Conservation (phyloP, 2,888 invertebrate species). For the Drosophila bunnanda region DNA sequence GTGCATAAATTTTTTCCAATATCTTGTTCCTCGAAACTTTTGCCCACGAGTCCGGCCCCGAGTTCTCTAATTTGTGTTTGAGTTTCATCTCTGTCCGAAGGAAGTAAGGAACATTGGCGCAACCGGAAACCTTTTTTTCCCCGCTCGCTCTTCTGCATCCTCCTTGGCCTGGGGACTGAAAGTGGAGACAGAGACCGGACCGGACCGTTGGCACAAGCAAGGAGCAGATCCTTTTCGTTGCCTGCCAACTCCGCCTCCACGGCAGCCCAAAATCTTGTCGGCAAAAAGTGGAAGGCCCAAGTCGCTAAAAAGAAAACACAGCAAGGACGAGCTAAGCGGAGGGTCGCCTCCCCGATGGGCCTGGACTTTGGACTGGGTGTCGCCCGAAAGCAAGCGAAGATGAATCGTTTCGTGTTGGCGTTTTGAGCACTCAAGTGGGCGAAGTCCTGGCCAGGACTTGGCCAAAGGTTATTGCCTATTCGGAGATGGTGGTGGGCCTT, state of each 20-base stretch:
- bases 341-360: slow-evolving; percentile 36
- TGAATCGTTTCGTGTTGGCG: slow-evolving; percentile 83
- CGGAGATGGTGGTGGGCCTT: slow-evolving; percentile 4
- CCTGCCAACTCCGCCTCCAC: background rate
- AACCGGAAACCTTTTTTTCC: slow-evolving; percentile 80
- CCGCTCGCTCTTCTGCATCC: slow-evolving; percentile 27
- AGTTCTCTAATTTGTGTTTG: slow-evolving; percentile 80
- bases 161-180: slow-evolving; percentile 63
- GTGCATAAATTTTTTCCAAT: slow-evolving; percentile 47
- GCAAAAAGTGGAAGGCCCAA: slow-evolving; percentile 48
- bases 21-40: slow-evolving; percentile 62
- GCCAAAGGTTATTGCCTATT: slow-evolving; percentile 48
- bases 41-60: slow-evolving; percentile 46
- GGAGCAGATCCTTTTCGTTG: slow-evolving; percentile 50
- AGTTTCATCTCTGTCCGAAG: slow-evolving; percentile 74
- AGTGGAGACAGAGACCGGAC: slow-evolving; percentile 29
- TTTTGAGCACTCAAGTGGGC: slow-evolving; percentile 76
- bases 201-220: slow-evolving; percentile 53
- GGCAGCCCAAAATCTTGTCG: slow-evolving; percentile 62
- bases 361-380: slow-evolving; percentile 54
- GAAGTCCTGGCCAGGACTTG: slow-evolving; percentile 46
- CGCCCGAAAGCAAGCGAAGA: slow-evolving; percentile 78
- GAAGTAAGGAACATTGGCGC: slow-evolving; percentile 74
- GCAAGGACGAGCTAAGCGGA: slow-evolving; percentile 73
- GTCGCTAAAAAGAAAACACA: slow-evolving; percentile 50